Base-by-base conservation (phyloP, 2,888 invertebrate genomes). In the Catonia carolina region DNA sequence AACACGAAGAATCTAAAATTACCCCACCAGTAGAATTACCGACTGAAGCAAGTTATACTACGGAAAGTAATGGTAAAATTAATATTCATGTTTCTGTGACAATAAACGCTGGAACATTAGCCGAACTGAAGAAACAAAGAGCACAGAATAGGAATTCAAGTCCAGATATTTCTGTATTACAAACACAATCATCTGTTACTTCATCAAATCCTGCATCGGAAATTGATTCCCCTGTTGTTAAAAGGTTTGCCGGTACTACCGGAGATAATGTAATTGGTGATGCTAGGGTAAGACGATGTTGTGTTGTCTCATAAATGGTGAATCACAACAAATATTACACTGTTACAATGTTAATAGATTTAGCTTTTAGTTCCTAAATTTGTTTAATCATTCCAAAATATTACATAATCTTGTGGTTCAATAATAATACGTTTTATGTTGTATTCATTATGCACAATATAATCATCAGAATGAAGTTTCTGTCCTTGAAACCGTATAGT, bases 61-160 rank as follows among this genome's bases (percentile, higher is more conserved):
- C 74, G 61, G 79, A 79, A 69, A 80, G 86, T 76, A 89, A 89
- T 78, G 89, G 88, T 72, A 90, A 89, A 79, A 89, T 86, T 77
- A 88, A 86, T 79, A 88, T 87, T 73, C 87, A 86, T 78, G 88
- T 89, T 72, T 87, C 88, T 72, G 83, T 83, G 60, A 82, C 83
- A 58, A 91, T 89, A 70, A 85, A 85, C 71, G 83, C 84, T 67
- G 83, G 86, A 66, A 94, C 94, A 51, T 79, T 96, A 66, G 87
- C 94, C 53, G 94, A 95, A 74, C 77, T 95, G 72, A 96, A 96
- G 76, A 93, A 93, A 73, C 92, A 94, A 71, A 80, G 95, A 62
- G 83, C 90, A 61, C 88, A 89, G 68, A 89, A 86, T 66, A 78
- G 90, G 66, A 84, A 83, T 42, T 58, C 61, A 37, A 57, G 62